Conservation (phyloP, 2,888 invertebrate genomes). For the Monoplex corrugatus region DNA sequence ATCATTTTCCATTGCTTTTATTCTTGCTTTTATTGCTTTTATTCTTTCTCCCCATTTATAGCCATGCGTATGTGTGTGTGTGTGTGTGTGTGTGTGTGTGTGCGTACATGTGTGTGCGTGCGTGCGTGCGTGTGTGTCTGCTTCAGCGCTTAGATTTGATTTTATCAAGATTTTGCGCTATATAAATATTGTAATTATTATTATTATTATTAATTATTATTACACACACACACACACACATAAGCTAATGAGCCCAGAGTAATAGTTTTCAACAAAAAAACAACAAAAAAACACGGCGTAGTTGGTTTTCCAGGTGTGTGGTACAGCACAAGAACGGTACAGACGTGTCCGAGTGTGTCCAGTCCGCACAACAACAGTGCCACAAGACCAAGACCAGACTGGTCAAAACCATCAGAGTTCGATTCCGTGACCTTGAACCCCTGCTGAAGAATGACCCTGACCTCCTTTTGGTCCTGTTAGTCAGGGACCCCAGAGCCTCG, state of each 20-base stretch:
- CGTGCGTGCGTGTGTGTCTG: background rate
- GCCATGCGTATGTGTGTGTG: background rate
- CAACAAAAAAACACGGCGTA: too few relatives aligned
- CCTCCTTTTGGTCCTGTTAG: background rate
- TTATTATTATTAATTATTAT: too few relatives aligned
- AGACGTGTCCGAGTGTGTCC: too few relatives aligned
- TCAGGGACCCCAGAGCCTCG: conserved; percentile 29
- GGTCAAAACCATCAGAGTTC: conserved; percentile 30
- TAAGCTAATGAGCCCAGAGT: too few relatives aligned
- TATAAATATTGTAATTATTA: background rate
- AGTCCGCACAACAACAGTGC: background rate
- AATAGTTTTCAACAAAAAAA: fast-evolving
- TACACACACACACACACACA: too few relatives aligned
- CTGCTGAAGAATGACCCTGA: conserved; percentile 22
- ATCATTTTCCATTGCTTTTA: background rate
- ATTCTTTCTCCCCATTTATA: background rate
- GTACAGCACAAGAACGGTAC: too few relatives aligned
- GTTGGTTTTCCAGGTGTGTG: too few relatives aligned
- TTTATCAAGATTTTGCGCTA: background rate
- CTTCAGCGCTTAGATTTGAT: background rate
- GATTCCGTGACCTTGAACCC: conserved; percentile 9
- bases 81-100: background rate
- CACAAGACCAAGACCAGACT: background rate
- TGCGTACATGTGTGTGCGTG: background rate
- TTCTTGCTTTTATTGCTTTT: too few relatives aligned